A percentile compares a stretch with the other conserved stretches of the same genome.
Evolutionary conservation across 2,888 invertebrate genomes (phyloP).

Genomic region (Synergus gifuensis): DNA sequence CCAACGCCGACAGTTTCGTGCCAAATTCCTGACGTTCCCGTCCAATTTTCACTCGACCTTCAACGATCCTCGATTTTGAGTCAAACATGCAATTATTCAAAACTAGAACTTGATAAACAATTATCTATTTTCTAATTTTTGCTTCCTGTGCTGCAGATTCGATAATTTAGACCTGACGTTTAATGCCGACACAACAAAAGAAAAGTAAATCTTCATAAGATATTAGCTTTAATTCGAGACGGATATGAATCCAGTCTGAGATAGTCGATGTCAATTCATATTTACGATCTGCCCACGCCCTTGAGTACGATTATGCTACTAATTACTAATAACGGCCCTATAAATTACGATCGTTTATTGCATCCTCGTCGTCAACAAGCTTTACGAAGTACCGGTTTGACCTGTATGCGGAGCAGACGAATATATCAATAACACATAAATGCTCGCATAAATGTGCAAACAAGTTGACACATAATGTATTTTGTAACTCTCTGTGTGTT

Average conservation of each 20-base stretch:
- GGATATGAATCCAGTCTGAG: conserved; percentile 22
- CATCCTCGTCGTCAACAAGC: conserved; percentile 49
- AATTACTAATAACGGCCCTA: conserved; percentile 66
- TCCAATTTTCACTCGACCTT: conserved; percentile 60
- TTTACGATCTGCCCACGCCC: conserved; percentile 40
- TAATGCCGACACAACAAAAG: background rate
- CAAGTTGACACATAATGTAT: conserved; percentile 31
- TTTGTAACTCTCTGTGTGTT: conserved; percentile 18
- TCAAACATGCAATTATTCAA: background rate
- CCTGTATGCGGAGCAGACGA: conserved; percentile 33
- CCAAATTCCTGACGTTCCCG: conserved; percentile 65
- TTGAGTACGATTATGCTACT: conserved; percentile 66
- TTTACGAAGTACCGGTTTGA: conserved; percentile 39
- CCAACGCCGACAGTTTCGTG: conserved; percentile 57
- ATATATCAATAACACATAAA: conserved; percentile 33
- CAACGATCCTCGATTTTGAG: conserved; percentile 41
- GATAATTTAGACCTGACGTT: background rate
- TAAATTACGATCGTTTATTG: conserved; percentile 69
- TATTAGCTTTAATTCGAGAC: conserved; percentile 24
- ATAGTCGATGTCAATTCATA: conserved; percentile 37
- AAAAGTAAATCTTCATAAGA: background rate
- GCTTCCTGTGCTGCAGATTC: background rate
- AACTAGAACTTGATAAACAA: background rate
- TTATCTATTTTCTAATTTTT: background rate
- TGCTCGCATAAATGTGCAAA: conserved; percentile 16